Percentiles rank a stretch among this genome's conserved stretches.
phyloP scores from a whole-genome alignment of 2,888 invertebrate genomes.

The Coenonympha glycerion region DNA sequence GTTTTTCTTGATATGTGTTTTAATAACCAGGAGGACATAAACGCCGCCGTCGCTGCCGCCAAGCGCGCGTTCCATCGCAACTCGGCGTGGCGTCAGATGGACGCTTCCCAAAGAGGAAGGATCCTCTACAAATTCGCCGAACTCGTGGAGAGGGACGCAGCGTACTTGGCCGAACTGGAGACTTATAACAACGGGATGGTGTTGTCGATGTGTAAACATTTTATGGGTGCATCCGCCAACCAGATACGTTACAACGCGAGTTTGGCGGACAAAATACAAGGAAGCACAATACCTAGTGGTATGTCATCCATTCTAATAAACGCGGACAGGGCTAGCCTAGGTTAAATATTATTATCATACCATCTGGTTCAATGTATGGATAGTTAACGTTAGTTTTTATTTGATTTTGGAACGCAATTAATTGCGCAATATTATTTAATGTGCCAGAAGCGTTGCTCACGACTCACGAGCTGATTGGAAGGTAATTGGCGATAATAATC shows the following conservation, averaged over 20 bases:
- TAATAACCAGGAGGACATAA: slow-evolving; percentile 78
- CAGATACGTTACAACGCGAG: slow-evolving; percentile 86
- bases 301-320: slow-evolving; percentile 25
- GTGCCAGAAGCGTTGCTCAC: too few species aligned
- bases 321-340: too few species aligned
- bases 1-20: too few species aligned
- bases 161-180: slow-evolving; percentile 87
- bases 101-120: slow-evolving; percentile 85
- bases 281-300: slow-evolving; percentile 79
- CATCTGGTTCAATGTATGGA: too few species aligned
- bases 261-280: slow-evolving; percentile 90
- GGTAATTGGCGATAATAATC: too few species aligned
- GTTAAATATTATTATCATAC: too few species aligned
- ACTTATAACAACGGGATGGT: slow-evolving; percentile 94
- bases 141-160: slow-evolving; percentile 82
- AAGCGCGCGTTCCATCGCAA: slow-evolving; percentile 80
- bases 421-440: too few species aligned
- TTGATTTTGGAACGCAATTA: too few species aligned
- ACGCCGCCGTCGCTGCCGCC: slow-evolving; percentile 85
- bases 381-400: too few species aligned
- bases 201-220: slow-evolving; percentile 74
- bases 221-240: slow-evolving; percentile 65
- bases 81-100: slow-evolving; percentile 86
- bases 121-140: slow-evolving; percentile 85
- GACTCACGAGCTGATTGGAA: too few species aligned